Conservation (phyloP, 2,797 vertebrate genomes). For the Poliocrania exsul region DNA sequence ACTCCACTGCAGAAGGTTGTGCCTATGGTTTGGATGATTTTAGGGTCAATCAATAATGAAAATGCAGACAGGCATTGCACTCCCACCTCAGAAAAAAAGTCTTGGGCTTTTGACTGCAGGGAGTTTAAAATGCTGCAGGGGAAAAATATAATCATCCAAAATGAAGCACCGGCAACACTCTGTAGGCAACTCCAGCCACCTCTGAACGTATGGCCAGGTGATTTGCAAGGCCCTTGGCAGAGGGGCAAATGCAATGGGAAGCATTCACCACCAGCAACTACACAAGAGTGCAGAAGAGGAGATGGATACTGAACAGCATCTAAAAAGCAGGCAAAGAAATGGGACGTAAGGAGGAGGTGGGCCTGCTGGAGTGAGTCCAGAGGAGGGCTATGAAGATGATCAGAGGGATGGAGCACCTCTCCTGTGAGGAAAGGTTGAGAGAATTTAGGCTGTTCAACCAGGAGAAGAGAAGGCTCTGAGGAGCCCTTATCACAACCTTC, state of each 20-base stretch:
- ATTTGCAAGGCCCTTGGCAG: fast-evolving
- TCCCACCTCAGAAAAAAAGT: neutral
- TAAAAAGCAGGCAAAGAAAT: neutral
- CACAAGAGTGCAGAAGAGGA: neutral
- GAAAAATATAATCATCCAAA: neutral
- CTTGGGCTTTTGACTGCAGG: neutral
- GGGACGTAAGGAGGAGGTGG: fast-evolving
- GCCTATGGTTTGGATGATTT: neutral
- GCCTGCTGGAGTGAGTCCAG: neutral
- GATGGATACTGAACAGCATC: neutral
- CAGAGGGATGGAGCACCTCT: neutral
- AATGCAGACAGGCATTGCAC: neutral
- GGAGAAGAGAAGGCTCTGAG: neutral
- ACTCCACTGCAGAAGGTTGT: neutral
- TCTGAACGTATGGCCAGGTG: neutral
- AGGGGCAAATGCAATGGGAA: neutral
- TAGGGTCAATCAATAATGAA: neutral
- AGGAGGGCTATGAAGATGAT: neutral
- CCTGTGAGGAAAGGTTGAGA: neutral
- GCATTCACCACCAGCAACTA: neutral
- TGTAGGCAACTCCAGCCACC: neutral
- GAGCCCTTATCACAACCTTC: neutral
- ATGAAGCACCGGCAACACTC: neutral
- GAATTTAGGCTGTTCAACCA: neutral
- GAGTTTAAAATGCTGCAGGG: neutral